A percentile compares a stretch with the other conserved stretches of the same genome.
phyloP scores from a whole-genome alignment of 2,888 invertebrate species.

The Spisula solida region DNA sequence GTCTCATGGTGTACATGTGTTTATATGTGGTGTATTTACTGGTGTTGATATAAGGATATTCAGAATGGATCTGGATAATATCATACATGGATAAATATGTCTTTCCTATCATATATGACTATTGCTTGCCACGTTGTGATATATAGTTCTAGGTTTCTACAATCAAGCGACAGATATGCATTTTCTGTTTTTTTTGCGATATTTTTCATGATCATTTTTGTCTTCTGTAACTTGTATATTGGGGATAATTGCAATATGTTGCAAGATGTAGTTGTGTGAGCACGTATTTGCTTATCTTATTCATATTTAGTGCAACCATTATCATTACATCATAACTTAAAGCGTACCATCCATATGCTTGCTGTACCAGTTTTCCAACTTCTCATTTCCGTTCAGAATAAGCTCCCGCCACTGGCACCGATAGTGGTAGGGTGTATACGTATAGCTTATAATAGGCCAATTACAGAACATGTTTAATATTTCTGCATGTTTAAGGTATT shows the following conservation, averaged over 20 bases:
- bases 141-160: conserved; percentile 18
- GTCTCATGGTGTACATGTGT: too few species aligned
- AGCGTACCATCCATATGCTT: not conserved
- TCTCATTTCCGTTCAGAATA: not conserved
- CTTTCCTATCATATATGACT: conserved; percentile 1
- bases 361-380: not conserved
- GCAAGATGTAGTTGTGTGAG: conserved; percentile 12
- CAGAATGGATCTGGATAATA: not conserved
- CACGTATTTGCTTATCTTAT: not conserved
- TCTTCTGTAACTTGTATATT: conserved; percentile 18
- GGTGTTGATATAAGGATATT: too few species aligned
- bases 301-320: not conserved
- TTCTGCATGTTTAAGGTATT: too few species aligned
- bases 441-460: too few species aligned
- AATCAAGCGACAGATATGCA: conserved; percentile 47
- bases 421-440: not conserved
- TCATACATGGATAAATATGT: conserved; percentile 21
- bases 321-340: not conserved
- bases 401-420: not conserved
- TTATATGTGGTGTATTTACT: too few species aligned
- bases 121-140: conserved; percentile 52
- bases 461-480: too few species aligned
- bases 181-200: not conserved
- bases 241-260: conserved; percentile 28
- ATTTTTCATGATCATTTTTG: conserved; percentile 4